Evolutionary conservation across 2,888 invertebrate species (phyloP).

Genomic region (Sinohyriopsis cumingii): DNA sequence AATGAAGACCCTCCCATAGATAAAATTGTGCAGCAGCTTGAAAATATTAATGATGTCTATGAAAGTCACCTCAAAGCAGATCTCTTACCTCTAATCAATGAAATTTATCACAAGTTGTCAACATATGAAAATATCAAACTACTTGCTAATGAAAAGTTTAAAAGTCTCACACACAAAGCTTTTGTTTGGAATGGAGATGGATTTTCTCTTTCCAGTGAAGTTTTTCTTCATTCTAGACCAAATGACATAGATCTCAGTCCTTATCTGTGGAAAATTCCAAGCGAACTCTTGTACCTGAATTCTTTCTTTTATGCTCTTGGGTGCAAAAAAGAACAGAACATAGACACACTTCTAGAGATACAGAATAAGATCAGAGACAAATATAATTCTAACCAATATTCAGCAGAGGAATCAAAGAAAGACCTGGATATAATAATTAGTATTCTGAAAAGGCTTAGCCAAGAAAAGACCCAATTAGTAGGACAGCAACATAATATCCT

Average conservation of each 20-base stretch:
- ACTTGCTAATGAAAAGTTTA: constrained; percentile 1
- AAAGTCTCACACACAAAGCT: neutral
- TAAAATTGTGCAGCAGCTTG: constrained; percentile 24
- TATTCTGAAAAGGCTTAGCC: constrained; percentile 14
- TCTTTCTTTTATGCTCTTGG: constrained; percentile 9
- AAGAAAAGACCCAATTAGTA: neutral
- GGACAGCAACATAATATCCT: constrained; percentile 11
- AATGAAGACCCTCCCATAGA: constrained; percentile 10
- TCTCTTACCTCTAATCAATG: constrained; percentile 12
- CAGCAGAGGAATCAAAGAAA: neutral
- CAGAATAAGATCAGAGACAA: constrained; percentile 11
- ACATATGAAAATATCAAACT: neutral
- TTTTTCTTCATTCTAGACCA: constrained; percentile 2
- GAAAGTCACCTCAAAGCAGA: constrained; percentile 16
- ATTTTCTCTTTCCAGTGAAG: constrained; percentile 14
- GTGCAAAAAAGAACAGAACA: constrained; percentile 9
- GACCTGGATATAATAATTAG: constrained; percentile 16
- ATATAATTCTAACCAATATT: neutral
- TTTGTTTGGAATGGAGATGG: constrained; percentile 26
- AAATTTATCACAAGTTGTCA: constrained; percentile 15
- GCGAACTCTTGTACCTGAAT: constrained; percentile 15
- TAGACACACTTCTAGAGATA: constrained; percentile 5
- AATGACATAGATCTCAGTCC: constrained; percentile 22
- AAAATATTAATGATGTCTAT: constrained; percentile 12
- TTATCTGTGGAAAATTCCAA: constrained; percentile 19